These are phyloP conservation scores for Campaea margaritaria DNA, from an alignment of 2,888 invertebrate genomes.

Conservation along the genomic window DNA sequence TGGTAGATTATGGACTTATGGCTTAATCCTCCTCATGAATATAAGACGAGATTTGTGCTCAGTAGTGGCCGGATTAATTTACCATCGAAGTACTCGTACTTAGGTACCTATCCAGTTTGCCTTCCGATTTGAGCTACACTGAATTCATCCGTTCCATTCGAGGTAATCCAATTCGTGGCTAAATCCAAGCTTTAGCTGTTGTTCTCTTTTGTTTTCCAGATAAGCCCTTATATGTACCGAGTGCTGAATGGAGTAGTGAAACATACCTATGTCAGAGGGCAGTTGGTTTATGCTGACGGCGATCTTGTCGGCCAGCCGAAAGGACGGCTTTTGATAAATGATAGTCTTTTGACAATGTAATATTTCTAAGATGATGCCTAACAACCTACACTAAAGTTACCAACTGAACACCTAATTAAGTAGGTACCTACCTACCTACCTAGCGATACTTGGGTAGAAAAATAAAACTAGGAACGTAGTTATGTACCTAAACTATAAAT, in stretches of 20 bases:
- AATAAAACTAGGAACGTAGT: no score
- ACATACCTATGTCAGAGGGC: conserved; percentile 86
- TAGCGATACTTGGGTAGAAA: no score
- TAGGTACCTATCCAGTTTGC: neutral
- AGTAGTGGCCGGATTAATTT: no score
- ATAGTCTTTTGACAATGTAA: conserved; percentile 23
- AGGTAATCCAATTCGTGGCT: no score
- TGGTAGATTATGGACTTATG: no score
- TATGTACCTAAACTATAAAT: no score
- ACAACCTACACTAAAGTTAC: neutral
- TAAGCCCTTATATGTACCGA: conserved; percentile 87
- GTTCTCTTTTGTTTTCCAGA: conserved; percentile 64
- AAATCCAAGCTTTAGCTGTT: neutral
- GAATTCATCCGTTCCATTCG: no score
- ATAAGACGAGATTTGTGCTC: no score
- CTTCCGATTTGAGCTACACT: no score
- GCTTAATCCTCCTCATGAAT: no score
- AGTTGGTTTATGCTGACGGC: conserved; percentile 82
- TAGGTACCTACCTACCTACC: no score
- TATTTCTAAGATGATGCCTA: conserved; percentile 19
- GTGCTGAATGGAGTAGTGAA: conserved; percentile 85
- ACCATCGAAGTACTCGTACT: neutral
- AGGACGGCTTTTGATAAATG: conserved; percentile 72
- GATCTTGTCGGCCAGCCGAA: conserved; percentile 61
- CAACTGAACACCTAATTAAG: no score